These are phyloP conservation scores for Synaphobranchus kaupii DNA, from an alignment of 2,797 vertebrate genomes.

Conservation along the genomic window DNA sequence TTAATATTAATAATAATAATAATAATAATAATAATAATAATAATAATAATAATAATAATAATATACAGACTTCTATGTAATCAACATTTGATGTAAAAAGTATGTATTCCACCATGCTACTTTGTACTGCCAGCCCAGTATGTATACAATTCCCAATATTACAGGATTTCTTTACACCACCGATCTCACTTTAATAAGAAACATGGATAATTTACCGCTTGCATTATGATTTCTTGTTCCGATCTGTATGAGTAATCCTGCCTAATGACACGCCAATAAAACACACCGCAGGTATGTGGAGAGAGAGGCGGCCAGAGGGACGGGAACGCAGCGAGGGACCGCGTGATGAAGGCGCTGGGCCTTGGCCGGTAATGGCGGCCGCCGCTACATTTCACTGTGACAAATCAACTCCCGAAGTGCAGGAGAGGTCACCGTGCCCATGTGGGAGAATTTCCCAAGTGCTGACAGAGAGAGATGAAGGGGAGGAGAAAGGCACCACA, in stretches of 20 bases:
- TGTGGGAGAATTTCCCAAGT: not conserved
- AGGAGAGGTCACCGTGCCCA: constrained; percentile 27
- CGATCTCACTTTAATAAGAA: no score
- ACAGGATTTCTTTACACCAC: no score
- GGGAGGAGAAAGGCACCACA: not conserved
- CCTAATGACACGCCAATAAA: not conserved
- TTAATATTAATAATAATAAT: no score
- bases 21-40: no score
- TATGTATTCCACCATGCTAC: not conserved
- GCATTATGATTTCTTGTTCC: not conserved
- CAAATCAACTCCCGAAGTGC: not conserved
- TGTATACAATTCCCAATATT: not conserved
- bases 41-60: no score
- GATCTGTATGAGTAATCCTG: not conserved
- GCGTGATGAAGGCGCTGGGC: not conserved
- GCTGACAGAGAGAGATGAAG: not conserved
- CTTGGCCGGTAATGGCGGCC: not conserved
- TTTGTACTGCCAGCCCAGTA: not conserved
- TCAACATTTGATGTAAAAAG: not conserved
- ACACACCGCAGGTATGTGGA: not conserved
- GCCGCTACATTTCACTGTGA: not conserved
- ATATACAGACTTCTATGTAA: not conserved
- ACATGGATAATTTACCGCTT: not conserved
- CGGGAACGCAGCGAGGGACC: no score
- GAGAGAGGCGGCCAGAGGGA: not conserved